These are phyloP conservation scores for Dendroctonus ponderosae DNA, from an alignment of 1,140 invertebrate species.

Conservation along the genomic window DNA sequence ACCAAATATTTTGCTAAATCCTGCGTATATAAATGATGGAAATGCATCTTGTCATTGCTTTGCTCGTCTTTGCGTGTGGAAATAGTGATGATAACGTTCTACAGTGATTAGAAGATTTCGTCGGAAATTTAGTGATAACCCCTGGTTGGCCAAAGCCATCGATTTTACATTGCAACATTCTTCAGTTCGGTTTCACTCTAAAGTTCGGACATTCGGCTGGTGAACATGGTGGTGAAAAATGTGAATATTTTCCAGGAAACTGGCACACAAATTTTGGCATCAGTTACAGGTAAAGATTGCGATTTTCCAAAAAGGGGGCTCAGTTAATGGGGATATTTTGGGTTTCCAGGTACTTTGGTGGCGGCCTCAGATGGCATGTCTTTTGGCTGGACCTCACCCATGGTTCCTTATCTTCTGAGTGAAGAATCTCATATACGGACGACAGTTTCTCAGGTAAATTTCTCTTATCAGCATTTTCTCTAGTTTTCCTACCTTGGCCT, in stretches of 20 bases:
- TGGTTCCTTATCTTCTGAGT: slow-evolving; percentile 54
- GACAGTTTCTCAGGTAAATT: slow-evolving; percentile 22
- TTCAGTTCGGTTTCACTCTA: too few species aligned
- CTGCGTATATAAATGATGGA: too few species aligned
- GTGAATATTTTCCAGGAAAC: slow-evolving; percentile 26
- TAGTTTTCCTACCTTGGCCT: too few species aligned
- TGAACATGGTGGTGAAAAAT: slow-evolving; percentile 16
- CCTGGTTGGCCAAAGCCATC: background rate
- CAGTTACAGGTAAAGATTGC: slow-evolving; percentile 18
- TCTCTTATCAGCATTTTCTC: background rate
- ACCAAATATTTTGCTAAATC: too few species aligned
- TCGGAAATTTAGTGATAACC: background rate
- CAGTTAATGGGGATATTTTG: background rate
- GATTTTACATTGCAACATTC: too few species aligned
- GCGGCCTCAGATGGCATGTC: slow-evolving; percentile 45
- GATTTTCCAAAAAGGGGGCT: background rate
- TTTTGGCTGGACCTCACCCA: slow-evolving; percentile 63
- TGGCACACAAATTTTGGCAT: slow-evolving; percentile 20
- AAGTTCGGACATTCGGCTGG: background rate
- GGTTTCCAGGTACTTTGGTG: slow-evolving; percentile 37
- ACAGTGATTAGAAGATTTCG: too few species aligned
- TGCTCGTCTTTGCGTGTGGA: too few species aligned
- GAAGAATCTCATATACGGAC: slow-evolving; percentile 23
- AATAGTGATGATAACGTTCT: too few species aligned
- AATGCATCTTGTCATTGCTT: too few species aligned